Evolutionary conservation across 2,113 vertebrate genomes (phyloP).

Genomic region (Galemys pyrenaicus): DNA sequence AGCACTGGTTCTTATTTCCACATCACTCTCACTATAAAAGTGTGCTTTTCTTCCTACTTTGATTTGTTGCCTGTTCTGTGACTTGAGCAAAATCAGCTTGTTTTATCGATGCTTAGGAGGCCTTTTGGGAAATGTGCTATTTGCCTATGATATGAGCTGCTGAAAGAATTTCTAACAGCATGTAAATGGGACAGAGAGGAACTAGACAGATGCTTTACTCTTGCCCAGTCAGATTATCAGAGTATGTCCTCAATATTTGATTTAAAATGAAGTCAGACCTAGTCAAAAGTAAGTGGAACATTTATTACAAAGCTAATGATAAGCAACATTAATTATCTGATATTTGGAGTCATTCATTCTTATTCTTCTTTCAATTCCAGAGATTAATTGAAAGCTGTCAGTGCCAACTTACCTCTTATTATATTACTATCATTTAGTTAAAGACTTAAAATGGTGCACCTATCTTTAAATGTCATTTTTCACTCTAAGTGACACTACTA

Average conservation of each 20-base stretch:
- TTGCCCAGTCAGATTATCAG: background rate
- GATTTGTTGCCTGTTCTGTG: background rate
- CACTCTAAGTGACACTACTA: background rate
- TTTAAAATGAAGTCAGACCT: background rate
- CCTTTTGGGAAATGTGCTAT: background rate
- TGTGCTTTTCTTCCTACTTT: background rate
- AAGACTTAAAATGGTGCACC: slow-evolving; percentile 57
- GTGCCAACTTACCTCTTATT: slow-evolving; percentile 53
- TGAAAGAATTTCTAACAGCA: background rate
- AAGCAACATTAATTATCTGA: slow-evolving; percentile 51
- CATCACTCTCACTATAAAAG: background rate
- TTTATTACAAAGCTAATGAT: slow-evolving; percentile 1
- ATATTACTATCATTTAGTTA: slow-evolving; percentile 47
- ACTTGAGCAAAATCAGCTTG: background rate
- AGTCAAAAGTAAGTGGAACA: slow-evolving; percentile 21
- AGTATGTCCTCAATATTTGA: background rate
- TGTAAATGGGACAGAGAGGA: background rate
- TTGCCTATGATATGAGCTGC: background rate
- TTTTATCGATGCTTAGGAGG: background rate
- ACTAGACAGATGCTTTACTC: background rate
- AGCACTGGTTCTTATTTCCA: background rate
- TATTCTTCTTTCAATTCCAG: slow-evolving; percentile 37
- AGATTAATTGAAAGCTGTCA: slow-evolving; percentile 61
- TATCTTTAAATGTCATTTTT: slow-evolving; percentile 49
- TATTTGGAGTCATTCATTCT: slow-evolving; percentile 11